These are phyloP conservation scores for Coleophora flavipennella DNA, from an alignment of 2,888 invertebrate species.

Conservation along the genomic window DNA sequence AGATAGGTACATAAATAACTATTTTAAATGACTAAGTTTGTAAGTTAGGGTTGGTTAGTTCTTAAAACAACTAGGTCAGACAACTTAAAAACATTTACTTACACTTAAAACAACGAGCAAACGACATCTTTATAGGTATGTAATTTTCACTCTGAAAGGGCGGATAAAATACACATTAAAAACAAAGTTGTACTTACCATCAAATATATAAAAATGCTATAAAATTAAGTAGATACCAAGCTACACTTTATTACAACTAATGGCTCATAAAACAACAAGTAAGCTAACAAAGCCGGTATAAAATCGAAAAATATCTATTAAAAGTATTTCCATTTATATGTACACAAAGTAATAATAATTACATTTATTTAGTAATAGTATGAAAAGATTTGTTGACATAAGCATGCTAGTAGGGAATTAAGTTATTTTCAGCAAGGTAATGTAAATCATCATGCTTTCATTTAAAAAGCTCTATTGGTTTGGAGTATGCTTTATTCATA, in stretches of 20 bases:
- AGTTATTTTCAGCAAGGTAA: constrained; percentile 6
- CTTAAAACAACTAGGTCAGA: neutral
- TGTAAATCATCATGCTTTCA: constrained; percentile 6
- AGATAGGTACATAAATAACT: no score
- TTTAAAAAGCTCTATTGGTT: constrained; percentile 3
- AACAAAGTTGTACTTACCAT: no score
- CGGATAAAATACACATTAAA: neutral
- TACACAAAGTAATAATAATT: neutral
- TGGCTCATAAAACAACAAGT: no score
- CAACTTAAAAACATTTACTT: neutral
- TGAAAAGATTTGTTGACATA: constrained; percentile 2
- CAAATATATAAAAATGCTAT: no score
- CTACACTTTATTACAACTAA: no score
- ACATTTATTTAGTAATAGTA: neutral
- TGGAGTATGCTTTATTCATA: constrained; percentile 5
- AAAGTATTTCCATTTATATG: neutral
- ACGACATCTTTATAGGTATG: neutral
- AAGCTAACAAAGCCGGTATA: no score
- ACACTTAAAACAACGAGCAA: no score
- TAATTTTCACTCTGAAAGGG: neutral
- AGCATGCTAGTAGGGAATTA: constrained; percentile 9
- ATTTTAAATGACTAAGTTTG: no score
- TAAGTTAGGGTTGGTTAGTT: no score
- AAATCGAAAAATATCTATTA: neutral
- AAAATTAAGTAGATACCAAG: no score